These are phyloP conservation scores for Strigamia crassipes DNA, from an alignment of 2,888 invertebrate species.

Conservation along the genomic window DNA sequence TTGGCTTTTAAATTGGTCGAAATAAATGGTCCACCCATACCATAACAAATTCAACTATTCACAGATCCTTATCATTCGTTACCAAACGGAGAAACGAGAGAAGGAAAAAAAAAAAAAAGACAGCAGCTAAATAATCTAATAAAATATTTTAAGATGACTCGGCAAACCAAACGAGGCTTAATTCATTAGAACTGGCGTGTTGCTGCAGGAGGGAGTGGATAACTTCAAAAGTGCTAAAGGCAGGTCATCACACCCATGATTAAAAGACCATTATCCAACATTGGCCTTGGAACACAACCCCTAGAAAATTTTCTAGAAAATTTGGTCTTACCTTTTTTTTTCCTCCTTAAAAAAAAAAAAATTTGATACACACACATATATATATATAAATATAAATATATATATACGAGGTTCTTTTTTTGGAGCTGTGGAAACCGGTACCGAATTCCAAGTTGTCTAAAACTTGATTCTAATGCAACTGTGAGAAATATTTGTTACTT, in stretches of 20 bases:
- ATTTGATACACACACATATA: background rate
- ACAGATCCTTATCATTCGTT: background rate
- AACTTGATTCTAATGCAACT: background rate
- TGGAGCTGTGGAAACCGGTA: background rate
- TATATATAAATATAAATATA: background rate
- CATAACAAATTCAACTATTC: background rate
- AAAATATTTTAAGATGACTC: constrained; percentile 25
- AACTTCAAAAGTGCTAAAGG: constrained; percentile 35
- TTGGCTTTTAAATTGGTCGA: background rate
- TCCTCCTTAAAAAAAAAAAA: background rate
- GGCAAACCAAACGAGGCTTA: constrained; percentile 33
- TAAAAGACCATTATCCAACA: constrained; percentile 35
- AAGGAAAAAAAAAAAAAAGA: background rate
- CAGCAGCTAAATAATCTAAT: background rate
- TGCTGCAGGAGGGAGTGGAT: constrained; percentile 31
- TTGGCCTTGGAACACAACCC: constrained; percentile 27
- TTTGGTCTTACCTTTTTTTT: too few species aligned
- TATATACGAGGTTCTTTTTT: background rate
- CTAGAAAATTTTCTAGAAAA: constrained; percentile 13
- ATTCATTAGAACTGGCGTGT: constrained; percentile 28
- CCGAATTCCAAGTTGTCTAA: background rate
- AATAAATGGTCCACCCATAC: background rate
- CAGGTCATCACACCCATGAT: constrained; percentile 34
- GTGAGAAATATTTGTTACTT: background rate
- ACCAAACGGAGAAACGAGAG: background rate